Base-by-base conservation (phyloP, 2,113 vertebrate genomes). In the Apaloderma vittatum region DNA sequence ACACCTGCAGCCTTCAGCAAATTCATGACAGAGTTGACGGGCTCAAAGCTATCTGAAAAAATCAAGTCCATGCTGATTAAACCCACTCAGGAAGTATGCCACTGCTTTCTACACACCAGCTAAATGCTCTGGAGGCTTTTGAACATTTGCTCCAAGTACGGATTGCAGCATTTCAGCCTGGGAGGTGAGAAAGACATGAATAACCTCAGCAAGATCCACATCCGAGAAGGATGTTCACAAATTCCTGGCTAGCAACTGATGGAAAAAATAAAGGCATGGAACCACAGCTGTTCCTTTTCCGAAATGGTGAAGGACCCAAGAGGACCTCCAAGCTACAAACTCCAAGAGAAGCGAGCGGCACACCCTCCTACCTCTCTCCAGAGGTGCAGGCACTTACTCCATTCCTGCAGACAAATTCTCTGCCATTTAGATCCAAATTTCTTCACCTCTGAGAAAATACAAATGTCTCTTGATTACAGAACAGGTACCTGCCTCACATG, bases 201-300 rank as follows among this genome's bases (percentile, higher is more conserved):
- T 94, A 96, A 93, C 72, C 82, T 95, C 93, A 94, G 92, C 71
- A 74, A 97, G 72, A 94, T 95, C 88, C 68, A 90, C 79, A 86
- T 90, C 75, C 5, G 63, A 97, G 93, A 92, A 96, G 85, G 92
- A 96, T 88, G 92, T 74, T 96, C 96, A 96, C 72, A 91, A 94
- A 96, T 95, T 95, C 94, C 96, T 97, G 94, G 90, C 95, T 89
- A 94, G 88, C 61, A 88, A 93, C 21, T 68, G 79, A 96, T 91
- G 94, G 95, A 92, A 96, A 93, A 96, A 97, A 72, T 67, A 95
- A 95, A 96, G 58, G 79, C 92, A 93, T 74, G 70, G 92, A 97
- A 92, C 76, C 76, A 96, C 96, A 97, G 92, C 95, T 97, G 97
- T 29, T 92, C 40, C 86, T 80, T 11, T 84, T 95, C 90, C 65